phyloP scores from a whole-genome alignment of 2,797 vertebrate genomes.

The Potorous gilbertii region DNA sequence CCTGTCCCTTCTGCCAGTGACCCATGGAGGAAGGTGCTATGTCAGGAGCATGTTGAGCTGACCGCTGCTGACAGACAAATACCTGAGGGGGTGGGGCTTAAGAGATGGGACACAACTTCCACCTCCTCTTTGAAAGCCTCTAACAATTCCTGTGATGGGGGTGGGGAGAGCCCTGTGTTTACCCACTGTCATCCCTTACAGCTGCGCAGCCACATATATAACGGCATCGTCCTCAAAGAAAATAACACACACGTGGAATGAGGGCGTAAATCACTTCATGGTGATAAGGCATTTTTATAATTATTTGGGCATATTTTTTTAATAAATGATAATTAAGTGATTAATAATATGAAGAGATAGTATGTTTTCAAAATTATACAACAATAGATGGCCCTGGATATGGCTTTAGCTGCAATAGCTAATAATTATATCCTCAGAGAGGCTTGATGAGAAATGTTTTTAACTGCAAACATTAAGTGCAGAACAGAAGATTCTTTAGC shows the following conservation, averaged over 20 bases:
- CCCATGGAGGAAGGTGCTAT: conserved; percentile 80
- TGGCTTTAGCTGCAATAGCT: conserved; percentile 80
- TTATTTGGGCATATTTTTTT: conserved; percentile 75
- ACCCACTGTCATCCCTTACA: neutral
- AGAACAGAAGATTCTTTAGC: conserved; percentile 74
- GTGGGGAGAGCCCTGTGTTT: conserved; percentile 25
- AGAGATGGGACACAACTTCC: conserved; percentile 53
- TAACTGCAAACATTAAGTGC: conserved; percentile 77
- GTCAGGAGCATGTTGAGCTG: conserved; percentile 82
- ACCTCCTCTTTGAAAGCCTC: neutral
- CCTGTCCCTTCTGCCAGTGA: conserved; percentile 85
- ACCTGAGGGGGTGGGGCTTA: conserved; percentile 67
- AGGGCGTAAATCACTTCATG: conserved; percentile 61
- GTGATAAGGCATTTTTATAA: conserved; percentile 71
- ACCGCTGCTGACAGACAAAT: conserved; percentile 82
- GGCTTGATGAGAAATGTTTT: conserved; percentile 76
- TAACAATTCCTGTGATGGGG: neutral
- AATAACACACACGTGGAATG: conserved; percentile 55
- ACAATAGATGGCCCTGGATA: conserved; percentile 73
- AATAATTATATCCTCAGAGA: conserved; percentile 81
- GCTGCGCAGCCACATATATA: neutral
- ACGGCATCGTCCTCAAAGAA: conserved; percentile 29
- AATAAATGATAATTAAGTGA: conserved; percentile 77
- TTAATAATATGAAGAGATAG: conserved; percentile 78
- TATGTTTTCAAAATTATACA: conserved; percentile 76